A percentile compares a stretch with the other conserved stretches of the same genome.
Evolutionary conservation across 2,113 vertebrate species (phyloP).

Genomic region (Catharus minimus): DNA sequence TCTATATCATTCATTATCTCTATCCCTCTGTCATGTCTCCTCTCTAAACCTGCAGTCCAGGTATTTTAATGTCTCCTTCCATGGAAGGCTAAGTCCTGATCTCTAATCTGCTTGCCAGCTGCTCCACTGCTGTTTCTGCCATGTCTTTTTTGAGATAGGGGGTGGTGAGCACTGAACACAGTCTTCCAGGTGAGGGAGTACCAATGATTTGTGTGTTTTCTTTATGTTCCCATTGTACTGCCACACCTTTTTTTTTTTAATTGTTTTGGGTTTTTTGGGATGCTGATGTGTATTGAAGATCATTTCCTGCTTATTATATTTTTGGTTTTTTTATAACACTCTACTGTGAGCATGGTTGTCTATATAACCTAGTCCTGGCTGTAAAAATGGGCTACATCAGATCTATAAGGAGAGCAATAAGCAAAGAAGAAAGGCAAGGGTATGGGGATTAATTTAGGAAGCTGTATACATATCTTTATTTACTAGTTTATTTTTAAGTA

Average conservation of each 20-base stretch:
- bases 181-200: slow-evolving; percentile 62
- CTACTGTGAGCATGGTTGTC: neutral
- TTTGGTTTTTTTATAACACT: neutral
- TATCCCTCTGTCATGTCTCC: slow-evolving; percentile 57
- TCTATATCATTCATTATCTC: slow-evolving; percentile 49
- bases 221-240: neutral
- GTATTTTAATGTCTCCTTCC: slow-evolving; percentile 56
- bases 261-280: neutral
- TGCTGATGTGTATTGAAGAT: neutral
- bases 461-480: neutral
- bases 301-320: neutral
- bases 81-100: slow-evolving; percentile 51
- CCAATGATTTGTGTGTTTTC: slow-evolving; percentile 6
- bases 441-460: neutral
- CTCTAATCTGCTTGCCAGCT: slow-evolving; percentile 47
- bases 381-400: neutral
- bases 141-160: slow-evolving; percentile 62
- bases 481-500: neutral
- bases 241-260: neutral
- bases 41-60: slow-evolving; percentile 44
- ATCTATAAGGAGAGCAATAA: neutral
- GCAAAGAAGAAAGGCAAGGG: neutral
- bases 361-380: neutral
- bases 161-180: slow-evolving; percentile 50
- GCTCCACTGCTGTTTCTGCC: slow-evolving; percentile 57